These are phyloP conservation scores for Aphelenchoides fujianensis DNA, from an alignment of 1,140 invertebrate species.

Conservation along the genomic window DNA sequence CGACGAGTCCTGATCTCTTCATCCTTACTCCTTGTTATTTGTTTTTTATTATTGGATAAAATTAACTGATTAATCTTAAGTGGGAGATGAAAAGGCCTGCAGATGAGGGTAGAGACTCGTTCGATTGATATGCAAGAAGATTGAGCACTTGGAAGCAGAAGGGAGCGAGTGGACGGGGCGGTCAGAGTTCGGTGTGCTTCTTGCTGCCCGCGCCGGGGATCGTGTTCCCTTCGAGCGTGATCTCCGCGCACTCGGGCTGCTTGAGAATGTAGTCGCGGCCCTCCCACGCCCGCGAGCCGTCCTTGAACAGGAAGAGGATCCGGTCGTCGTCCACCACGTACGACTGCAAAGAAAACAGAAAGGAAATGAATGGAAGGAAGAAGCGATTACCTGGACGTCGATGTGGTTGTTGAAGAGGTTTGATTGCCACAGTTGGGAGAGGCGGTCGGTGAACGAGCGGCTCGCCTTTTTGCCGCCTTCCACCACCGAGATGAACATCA, in stretches of 20 bases:
- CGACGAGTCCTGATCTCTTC: neutral
- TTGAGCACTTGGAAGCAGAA: neutral
- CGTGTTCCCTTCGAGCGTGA: conserved; percentile 73
- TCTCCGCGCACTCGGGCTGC: conserved; percentile 72
- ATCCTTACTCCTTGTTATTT: too few relatives aligned
- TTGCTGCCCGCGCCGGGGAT: conserved; percentile 65
- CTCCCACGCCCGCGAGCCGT: conserved; percentile 89
- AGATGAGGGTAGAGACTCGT: too few relatives aligned
- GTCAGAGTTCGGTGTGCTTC: conserved; percentile 27
- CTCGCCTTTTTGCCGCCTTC: conserved; percentile 27
- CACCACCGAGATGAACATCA: conserved; percentile 86
- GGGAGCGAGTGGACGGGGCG: neutral
- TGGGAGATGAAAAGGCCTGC: too few relatives aligned
- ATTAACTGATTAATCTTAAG: neutral
- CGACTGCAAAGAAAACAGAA: conserved; percentile 66
- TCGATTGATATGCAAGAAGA: conserved; percentile 22
- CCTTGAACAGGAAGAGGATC: conserved; percentile 91
- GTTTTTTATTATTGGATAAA: neutral
- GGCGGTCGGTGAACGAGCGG: conserved; percentile 41
- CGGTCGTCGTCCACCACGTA: conserved; percentile 85
- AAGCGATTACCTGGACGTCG: conserved; percentile 38
- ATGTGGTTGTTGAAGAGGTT: conserved; percentile 47
- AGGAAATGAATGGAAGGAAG: too few relatives aligned
- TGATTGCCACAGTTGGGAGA: conserved; percentile 41
- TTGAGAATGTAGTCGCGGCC: conserved; percentile 86